Conservation (phyloP, 2,113 vertebrate species). For the Ctenodactylus gundi region DNA sequence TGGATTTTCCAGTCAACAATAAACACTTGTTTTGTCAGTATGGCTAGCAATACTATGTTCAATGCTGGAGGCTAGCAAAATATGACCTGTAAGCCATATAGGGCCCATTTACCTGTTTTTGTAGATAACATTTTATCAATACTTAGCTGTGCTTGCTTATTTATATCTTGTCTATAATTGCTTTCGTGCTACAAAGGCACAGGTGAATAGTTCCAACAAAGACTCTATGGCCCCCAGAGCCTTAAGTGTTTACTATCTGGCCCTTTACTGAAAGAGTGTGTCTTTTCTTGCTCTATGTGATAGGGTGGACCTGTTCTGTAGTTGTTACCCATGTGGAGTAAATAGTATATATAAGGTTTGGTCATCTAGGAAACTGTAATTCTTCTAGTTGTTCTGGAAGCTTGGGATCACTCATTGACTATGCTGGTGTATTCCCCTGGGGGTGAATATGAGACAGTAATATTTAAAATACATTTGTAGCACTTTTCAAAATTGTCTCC, state of each 20-base stretch:
- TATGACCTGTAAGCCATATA: not conserved
- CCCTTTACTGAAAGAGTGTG: not conserved
- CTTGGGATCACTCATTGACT: not conserved
- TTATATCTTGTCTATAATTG: not conserved
- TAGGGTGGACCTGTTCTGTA: slow-evolving; percentile 49
- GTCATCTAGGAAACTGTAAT: slow-evolving; percentile 1
- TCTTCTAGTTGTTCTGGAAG: not conserved
- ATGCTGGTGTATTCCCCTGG: not conserved
- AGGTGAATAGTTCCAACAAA: not conserved
- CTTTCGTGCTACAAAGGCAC: not conserved
- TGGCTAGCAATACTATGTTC: not conserved
- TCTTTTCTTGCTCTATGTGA: not conserved
- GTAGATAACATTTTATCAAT: not conserved
- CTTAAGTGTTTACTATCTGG: not conserved
- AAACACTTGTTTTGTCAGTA: not conserved
- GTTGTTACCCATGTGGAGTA: not conserved
- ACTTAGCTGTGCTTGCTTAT: not conserved
- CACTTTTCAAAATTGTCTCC: not conserved
- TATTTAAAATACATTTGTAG: not conserved
- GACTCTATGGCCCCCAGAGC: not conserved
- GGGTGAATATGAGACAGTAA: rapidly evolving
- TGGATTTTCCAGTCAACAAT: not conserved
- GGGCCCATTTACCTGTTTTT: not conserved
- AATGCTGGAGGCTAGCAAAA: not conserved
- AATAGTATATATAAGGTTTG: slow-evolving; percentile 35